Base-by-base conservation (phyloP, 2,888 invertebrate genomes). In the Dolichomitus sp. region DNA sequence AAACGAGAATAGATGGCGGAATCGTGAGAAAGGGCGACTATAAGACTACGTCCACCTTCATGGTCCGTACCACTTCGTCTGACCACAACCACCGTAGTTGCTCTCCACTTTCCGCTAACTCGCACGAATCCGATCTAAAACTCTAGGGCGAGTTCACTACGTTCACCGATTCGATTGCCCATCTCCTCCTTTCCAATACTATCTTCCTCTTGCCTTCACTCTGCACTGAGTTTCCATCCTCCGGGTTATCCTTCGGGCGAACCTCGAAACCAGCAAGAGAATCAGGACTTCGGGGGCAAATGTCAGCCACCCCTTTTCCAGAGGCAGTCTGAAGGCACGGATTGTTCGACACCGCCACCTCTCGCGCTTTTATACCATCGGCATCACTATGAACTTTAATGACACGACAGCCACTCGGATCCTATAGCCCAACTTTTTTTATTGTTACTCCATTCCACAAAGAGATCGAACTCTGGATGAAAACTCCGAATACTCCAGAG, bases 31-130 rank as follows among this genome's bases (percentile, higher is more conserved):
- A 48, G 73, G 23, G 19, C 50, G 73, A 61, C 45, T 9, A 50
- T 37, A 50, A 42, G 45, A 42, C 27, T 33, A 40, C 48, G n/a
- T 45, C 50, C 50, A 50, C 61, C 48, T 50, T 50, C 73, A 52
- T 48, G 50, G 59, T 73, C 69, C 72, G 73, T 70, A 77, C 76
- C 66, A 79, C 76, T 76, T 72, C 63, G 65, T 75, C 81, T 79
- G 84, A 85, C 84, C 85, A 68, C 83, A 78, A 70, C 66, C 66
- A 30, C 42, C 37, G 61, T 40, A 50, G 14, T 33, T 40, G 72
- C 81, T 78, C 73, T 70, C 48, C 52, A 79, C 79, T 81, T 81
- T 81, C 65, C 65, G 27, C 78, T 74, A 80, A 80, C 80, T 83
- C 63, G 70, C 63, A 61, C 73, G 66, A 80, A 78, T 80, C 69